Conservation (phyloP, 2,797 vertebrate genomes). For the Phataginus tetradactyla region DNA sequence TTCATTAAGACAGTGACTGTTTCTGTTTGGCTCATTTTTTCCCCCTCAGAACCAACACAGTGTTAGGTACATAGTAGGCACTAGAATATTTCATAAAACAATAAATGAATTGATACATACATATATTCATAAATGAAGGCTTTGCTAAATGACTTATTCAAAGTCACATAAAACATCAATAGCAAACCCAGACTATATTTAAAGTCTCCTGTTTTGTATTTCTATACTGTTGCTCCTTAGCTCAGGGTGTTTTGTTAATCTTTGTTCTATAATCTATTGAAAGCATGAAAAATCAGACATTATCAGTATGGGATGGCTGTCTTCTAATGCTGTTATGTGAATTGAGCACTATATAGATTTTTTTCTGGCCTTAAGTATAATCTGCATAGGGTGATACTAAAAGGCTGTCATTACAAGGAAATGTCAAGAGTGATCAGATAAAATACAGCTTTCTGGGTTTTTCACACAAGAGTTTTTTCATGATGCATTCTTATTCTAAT, state of each 20-base stretch:
- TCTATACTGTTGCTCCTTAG: neutral
- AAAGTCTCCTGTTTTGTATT: neutral
- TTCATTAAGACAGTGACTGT: neutral
- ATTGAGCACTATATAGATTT: neutral
- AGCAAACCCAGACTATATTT: neutral
- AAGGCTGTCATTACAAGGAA: neutral
- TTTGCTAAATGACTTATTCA: neutral
- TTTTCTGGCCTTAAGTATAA: neutral
- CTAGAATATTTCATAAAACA: conserved; percentile 17
- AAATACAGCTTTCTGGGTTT: neutral
- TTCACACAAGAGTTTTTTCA: neutral
- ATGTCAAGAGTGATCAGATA: neutral
- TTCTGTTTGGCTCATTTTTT: neutral
- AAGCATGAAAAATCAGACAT: neutral
- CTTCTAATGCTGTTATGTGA: neutral
- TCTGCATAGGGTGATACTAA: neutral
- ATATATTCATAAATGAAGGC: neutral
- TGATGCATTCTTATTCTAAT: neutral
- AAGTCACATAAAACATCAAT: neutral
- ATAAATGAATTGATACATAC: neutral
- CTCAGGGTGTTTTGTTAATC: neutral
- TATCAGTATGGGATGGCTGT: neutral
- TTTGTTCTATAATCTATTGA: neutral
- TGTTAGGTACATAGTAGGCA: neutral
- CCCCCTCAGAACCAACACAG: conserved; percentile 20